phyloP scores from a whole-genome alignment of 2,888 invertebrate genomes.

The Ashinkailepas kermadecensis region DNA sequence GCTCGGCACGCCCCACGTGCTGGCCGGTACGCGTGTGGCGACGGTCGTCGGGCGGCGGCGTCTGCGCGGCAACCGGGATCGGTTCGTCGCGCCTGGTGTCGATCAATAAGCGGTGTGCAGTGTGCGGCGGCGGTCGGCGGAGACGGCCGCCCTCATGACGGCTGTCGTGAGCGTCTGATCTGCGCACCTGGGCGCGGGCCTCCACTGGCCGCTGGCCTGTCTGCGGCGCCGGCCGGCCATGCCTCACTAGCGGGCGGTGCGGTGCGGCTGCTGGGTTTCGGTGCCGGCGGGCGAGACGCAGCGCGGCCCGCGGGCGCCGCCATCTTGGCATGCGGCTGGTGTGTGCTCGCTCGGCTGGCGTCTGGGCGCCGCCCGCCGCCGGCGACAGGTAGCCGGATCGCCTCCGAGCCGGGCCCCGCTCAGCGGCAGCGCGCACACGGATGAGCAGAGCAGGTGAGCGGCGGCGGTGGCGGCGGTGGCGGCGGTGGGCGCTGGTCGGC shows the following conservation, averaged over 20 bases:
- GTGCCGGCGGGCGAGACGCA: too few relatives aligned
- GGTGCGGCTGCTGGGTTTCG: too few relatives aligned
- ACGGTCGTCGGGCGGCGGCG: neutral
- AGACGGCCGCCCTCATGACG: neutral
- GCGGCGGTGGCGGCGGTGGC: neutral
- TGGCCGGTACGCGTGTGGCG: too few relatives aligned
- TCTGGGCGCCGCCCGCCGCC: neutral
- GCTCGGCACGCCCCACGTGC: too few relatives aligned
- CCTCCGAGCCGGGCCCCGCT: neutral
- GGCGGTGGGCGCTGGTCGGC: neutral
- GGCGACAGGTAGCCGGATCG: neutral
- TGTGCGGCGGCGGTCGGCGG: neutral
- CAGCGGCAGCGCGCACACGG: neutral
- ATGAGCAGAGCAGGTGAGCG: conserved; percentile 8
- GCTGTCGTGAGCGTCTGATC: neutral
- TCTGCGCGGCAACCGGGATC: neutral
- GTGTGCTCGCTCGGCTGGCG: too few relatives aligned
- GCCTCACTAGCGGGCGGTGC: too few relatives aligned
- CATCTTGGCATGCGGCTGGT: too few relatives aligned
- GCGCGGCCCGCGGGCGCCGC: too few relatives aligned
- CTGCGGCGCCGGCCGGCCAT: neutral
- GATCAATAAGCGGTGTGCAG: neutral
- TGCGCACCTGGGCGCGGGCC: neutral
- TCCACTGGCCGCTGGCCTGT: neutral
- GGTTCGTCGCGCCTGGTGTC: conserved; percentile 7